Evolutionary conservation across 30 jellyfish, hydroid and myxozoan genomes (phyloP).

Genomic region (Nemopilema nomurai): DNA sequence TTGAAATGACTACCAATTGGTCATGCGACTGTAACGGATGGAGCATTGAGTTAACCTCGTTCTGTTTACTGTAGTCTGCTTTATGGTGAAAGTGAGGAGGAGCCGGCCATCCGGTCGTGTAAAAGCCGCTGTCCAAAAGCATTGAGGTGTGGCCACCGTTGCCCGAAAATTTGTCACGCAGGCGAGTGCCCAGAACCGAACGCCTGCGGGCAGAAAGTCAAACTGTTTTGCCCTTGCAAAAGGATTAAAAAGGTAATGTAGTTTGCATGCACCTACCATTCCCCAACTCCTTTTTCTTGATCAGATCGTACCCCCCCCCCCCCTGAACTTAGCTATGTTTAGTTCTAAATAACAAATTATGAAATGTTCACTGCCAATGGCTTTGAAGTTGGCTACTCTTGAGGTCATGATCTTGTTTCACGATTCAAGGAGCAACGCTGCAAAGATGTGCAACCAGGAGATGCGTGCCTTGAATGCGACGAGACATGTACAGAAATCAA

Average conservation of each 20-base stretch:
- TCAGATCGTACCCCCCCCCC: too few species aligned
- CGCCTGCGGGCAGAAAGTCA: constrained; percentile 65
- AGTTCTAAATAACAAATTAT: too few species aligned
- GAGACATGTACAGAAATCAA: constrained; percentile 67
- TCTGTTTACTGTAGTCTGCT: not conserved
- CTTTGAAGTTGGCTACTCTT: too few species aligned
- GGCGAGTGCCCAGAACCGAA: constrained; percentile 66
- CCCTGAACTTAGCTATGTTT: too few species aligned
- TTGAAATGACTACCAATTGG: too few species aligned
- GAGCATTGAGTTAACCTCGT: too few species aligned
- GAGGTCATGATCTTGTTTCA: not conserved
- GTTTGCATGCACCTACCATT: too few species aligned
- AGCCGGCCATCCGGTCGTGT: constrained; percentile 46
- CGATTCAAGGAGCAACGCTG: constrained; percentile 79
- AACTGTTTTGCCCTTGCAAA: constrained; percentile 72
- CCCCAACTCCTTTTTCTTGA: too few species aligned
- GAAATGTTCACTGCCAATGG: too few species aligned
- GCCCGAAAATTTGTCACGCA: constrained; percentile 68
- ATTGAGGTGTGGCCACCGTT: constrained; percentile 81
- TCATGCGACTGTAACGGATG: too few species aligned
- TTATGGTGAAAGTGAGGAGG: constrained; percentile 18
- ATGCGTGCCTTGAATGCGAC: constrained; percentile 65
- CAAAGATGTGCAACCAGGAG: constrained; percentile 21
- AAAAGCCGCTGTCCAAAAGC: constrained; percentile 72
- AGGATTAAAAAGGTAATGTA: constrained; percentile 78